These are phyloP conservation scores for Saccostrea glomerata DNA, from an alignment of 1,140 invertebrate species.

Conservation along the genomic window DNA sequence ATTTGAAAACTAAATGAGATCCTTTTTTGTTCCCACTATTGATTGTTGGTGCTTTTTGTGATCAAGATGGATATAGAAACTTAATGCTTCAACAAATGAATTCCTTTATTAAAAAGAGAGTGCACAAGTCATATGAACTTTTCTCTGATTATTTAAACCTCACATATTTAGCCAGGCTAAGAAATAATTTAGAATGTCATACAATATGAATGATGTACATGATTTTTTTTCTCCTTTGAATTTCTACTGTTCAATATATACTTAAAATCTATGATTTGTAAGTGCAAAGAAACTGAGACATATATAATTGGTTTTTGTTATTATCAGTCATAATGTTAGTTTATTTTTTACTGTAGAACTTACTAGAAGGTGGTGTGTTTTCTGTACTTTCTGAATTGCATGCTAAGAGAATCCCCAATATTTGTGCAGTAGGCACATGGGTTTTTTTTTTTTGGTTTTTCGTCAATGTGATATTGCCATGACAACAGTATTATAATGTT, in stretches of 20 bases:
- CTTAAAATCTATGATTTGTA: background rate
- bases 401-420: background rate
- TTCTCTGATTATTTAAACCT: background rate
- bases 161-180: background rate
- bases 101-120: background rate
- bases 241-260: background rate
- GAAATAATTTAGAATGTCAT: background rate
- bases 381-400: background rate
- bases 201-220: background rate
- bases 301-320: background rate
- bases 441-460: background rate
- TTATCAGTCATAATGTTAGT: background rate
- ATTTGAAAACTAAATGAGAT: background rate
- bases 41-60: conserved; percentile 17
- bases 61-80: background rate
- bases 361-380: conserved; percentile 7
- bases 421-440: background rate
- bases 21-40: background rate
- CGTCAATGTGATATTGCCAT: conserved; percentile 26
- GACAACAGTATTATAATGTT: conserved; percentile 29
- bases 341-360: conserved; percentile 21
- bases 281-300: background rate
- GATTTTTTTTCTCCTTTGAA: background rate
- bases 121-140: background rate
- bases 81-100: background rate